These are phyloP conservation scores for Chinchilla lanigera DNA, from an alignment of 2,113 vertebrate species.

Conservation along the genomic window DNA sequence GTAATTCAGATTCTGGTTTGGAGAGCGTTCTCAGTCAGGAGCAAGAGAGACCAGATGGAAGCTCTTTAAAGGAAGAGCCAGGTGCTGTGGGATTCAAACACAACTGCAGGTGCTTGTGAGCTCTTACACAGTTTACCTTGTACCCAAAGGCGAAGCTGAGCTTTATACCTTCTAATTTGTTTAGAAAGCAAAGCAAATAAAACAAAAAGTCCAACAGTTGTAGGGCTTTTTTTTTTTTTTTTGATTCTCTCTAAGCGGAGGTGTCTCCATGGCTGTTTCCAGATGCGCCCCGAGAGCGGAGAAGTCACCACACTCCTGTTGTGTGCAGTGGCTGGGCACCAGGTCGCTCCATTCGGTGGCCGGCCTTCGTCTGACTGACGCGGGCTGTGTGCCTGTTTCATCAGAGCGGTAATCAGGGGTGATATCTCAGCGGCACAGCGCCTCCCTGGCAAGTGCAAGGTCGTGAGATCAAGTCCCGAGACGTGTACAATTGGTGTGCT, in stretches of 20 bases:
- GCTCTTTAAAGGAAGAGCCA: neutral
- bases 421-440: too few species aligned
- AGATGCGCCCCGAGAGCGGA: neutral
- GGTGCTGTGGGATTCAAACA: neutral
- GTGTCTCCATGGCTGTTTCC: neutral
- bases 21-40: slow-evolving; percentile 92
- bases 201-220: neutral
- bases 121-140: neutral
- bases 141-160: neutral
- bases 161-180: neutral
- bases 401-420: neutral
- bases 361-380: neutral
- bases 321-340: neutral
- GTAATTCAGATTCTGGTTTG: slow-evolving; percentile 89
- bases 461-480: neutral
- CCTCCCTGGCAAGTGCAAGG: too few species aligned
- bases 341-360: neutral
- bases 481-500: neutral
- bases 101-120: neutral
- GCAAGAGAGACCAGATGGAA: slow-evolving; percentile 73
- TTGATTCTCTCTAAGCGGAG: neutral
- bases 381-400: neutral
- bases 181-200: slow-evolving; percentile 17
- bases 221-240: slow-evolving; percentile 17
- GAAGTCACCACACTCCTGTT: neutral